Percentiles rank a stretch among this genome's conserved stretches.
These are phyloP conservation scores for Ganaspis brasiliensis DNA, from an alignment of 2,888 invertebrate species.

Conservation along the genomic window DNA sequence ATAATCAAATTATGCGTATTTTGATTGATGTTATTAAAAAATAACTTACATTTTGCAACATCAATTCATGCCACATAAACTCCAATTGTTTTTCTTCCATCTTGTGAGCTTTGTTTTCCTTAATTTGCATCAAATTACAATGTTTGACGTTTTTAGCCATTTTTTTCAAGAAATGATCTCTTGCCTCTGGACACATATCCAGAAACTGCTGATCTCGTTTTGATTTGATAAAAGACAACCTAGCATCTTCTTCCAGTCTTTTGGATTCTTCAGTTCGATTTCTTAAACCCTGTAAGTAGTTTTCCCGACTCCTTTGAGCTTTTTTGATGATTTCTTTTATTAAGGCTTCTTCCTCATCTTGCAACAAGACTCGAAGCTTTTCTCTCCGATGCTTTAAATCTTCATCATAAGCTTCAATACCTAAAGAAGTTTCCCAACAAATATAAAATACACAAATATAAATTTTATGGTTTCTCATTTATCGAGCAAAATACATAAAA, in stretches of 20 bases:
- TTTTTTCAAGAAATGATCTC: slow-evolving; percentile 80
- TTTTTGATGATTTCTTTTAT: slow-evolving; percentile 82
- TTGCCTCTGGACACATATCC: slow-evolving; percentile 80
- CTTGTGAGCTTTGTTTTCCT: slow-evolving; percentile 82
- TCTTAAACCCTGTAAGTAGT: slow-evolving; percentile 82
- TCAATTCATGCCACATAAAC: slow-evolving; percentile 84
- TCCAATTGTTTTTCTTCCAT: slow-evolving; percentile 83
- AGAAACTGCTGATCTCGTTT: slow-evolving; percentile 80
- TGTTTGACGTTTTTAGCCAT: slow-evolving; percentile 82
- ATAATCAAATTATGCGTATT: background rate
- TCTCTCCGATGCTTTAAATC: slow-evolving; percentile 81
- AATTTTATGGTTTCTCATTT: background rate
- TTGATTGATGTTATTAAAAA: no score
- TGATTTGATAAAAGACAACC: slow-evolving; percentile 80
- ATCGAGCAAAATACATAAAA: background rate
- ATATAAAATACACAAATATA: background rate
- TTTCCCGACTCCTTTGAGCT: slow-evolving; percentile 82
- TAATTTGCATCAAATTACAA: slow-evolving; percentile 84
- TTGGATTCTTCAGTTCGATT: slow-evolving; percentile 80
- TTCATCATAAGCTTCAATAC: slow-evolving; percentile 81
- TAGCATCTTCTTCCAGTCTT: slow-evolving; percentile 82
- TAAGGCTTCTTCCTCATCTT: slow-evolving; percentile 81
- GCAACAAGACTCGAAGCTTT: slow-evolving; percentile 76
- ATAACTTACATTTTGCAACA: slow-evolving; percentile 81
- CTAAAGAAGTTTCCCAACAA: slow-evolving; percentile 64